Conservation (phyloP, 2,888 invertebrate genomes). For the Embidobia sp. region DNA sequence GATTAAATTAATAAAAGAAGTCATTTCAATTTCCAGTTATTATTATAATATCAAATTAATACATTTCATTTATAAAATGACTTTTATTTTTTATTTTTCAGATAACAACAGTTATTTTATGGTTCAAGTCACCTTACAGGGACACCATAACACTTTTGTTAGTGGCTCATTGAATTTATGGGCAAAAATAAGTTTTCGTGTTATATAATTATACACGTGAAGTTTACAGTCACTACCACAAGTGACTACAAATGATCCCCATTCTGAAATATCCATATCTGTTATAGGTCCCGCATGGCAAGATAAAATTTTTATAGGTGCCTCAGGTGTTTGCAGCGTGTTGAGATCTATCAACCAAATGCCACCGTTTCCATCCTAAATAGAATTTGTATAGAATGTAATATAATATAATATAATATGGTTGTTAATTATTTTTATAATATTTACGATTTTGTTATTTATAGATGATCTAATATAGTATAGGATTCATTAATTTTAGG, state of each 20-base stretch:
- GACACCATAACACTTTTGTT: slow-evolving; percentile 86
- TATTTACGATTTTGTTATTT: too few species aligned
- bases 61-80: too few species aligned
- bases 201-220: slow-evolving; percentile 87
- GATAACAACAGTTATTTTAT: too few species aligned
- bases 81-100: too few species aligned
- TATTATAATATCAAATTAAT: too few species aligned
- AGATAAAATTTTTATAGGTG: slow-evolving; percentile 83
- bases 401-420: too few species aligned
- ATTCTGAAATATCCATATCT: slow-evolving; percentile 87
- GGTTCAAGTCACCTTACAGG: slow-evolving; percentile 84
- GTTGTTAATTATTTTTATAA: too few species aligned
- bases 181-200: slow-evolving; percentile 84
- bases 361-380: slow-evolving; percentile 95
- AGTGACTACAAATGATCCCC: slow-evolving; percentile 87
- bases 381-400: too few species aligned
- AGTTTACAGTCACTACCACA: slow-evolving; percentile 89
- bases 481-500: too few species aligned
- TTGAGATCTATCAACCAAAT: slow-evolving; percentile 89
- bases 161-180: slow-evolving; percentile 85
- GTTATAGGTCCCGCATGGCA: slow-evolving; percentile 90
- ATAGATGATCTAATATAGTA: too few species aligned
- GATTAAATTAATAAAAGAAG: too few species aligned
- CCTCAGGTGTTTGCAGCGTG: slow-evolving; percentile 79
- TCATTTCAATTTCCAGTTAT: too few species aligned